phyloP scores from a whole-genome alignment of 1,140 invertebrate genomes.

The Helicoverpa armigera region DNA sequence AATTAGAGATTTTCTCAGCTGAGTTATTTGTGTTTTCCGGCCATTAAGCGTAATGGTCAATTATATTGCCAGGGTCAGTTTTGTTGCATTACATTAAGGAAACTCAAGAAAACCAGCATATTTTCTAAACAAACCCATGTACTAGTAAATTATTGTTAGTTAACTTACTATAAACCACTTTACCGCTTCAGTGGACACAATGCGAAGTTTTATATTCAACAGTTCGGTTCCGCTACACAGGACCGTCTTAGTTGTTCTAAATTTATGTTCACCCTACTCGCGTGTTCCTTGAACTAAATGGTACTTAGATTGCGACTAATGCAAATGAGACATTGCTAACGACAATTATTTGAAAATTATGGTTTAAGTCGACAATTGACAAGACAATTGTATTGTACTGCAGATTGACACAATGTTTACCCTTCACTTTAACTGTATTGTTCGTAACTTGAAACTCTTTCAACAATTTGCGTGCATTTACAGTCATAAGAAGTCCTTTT shows the following conservation, averaged over 20 bases:
- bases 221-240: background rate
- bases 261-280: conserved; percentile 1
- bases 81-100: background rate
- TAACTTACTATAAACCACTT: conserved; percentile 1
- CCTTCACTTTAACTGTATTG: too few relatives aligned
- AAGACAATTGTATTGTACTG: too few relatives aligned
- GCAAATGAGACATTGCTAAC: conserved; percentile 12
- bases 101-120: background rate
- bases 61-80: background rate
- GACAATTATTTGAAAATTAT: background rate
- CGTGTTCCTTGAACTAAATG: conserved; percentile 37
- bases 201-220: conserved; percentile 2
- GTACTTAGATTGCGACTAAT: conserved; percentile 7
- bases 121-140: background rate
- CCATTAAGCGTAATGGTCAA: background rate
- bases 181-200: conserved; percentile 14
- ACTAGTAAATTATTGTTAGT: background rate
- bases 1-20: background rate
- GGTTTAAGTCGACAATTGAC: background rate
- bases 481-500: too few relatives aligned
- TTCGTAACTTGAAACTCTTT: background rate
- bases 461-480: background rate
- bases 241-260: conserved; percentile 5
- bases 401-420: too few relatives aligned
- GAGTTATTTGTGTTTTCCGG: conserved; percentile 1